A percentile compares a stretch with the other conserved stretches of the same genome.
Conservation (phyloP, 1,140 invertebrate genomes). For the Oppia nitens region DNA sequence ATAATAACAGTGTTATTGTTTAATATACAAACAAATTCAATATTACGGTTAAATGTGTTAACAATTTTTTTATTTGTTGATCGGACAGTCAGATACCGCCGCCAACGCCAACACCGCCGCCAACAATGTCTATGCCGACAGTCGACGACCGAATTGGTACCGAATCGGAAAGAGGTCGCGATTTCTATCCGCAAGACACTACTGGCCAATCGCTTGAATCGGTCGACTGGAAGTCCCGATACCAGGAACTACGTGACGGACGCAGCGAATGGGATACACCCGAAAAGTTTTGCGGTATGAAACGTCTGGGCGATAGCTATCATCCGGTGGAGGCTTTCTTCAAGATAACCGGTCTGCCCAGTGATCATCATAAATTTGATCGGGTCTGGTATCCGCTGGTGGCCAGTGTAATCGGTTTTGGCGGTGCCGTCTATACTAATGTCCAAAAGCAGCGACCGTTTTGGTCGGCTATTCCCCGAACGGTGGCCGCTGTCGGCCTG, state of each 20-base stretch:
- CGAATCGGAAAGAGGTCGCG: background rate
- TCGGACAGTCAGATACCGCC: too few relatives aligned
- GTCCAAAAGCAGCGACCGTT: too few relatives aligned
- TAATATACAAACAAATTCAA: too few relatives aligned
- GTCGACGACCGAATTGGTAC: background rate
- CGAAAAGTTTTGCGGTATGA: constrained; percentile 21
- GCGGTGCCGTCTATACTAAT: too few relatives aligned
- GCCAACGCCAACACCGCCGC: background rate
- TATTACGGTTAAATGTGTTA: too few relatives aligned
- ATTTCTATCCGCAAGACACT: background rate
- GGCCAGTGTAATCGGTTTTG: background rate
- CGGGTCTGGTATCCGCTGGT: background rate
- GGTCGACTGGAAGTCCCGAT: background rate
- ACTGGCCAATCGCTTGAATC: background rate
- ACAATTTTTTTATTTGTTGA: too few relatives aligned
- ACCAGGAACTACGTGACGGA: constrained; percentile 23
- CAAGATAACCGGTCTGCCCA: background rate
- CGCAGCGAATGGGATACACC: constrained; percentile 33
- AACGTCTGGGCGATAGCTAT: constrained; percentile 6
- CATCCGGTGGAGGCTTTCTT: background rate
- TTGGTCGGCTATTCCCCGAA: too few relatives aligned
- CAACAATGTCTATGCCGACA: too few relatives aligned
- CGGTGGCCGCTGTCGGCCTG: too few relatives aligned
- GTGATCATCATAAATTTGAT: background rate
- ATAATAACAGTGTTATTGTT: too few relatives aligned